Conservation (phyloP, 2,113 vertebrate genomes). For the Zootoca vivipara region DNA sequence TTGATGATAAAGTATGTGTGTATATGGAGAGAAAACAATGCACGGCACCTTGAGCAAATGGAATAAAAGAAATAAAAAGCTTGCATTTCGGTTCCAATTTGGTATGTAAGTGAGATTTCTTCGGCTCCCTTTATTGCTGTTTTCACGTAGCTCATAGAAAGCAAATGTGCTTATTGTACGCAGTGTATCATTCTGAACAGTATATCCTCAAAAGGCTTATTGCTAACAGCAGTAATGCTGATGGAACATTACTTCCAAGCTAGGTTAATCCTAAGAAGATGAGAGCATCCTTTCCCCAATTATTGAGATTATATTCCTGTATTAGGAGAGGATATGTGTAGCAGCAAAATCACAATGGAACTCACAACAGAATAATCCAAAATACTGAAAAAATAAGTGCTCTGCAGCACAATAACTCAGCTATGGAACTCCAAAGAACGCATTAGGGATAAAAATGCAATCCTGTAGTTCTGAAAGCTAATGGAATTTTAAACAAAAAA, state of each 20-base stretch:
- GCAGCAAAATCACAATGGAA: background rate
- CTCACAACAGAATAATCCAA: background rate
- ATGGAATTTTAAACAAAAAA: background rate
- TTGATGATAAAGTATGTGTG: background rate
- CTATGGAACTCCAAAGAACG: background rate
- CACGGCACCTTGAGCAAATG: background rate
- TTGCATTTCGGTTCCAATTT: background rate
- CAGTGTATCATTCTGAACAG: constrained; percentile 38
- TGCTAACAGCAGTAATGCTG: constrained; percentile 57
- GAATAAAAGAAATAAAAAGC: background rate
- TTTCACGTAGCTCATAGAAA: constrained; percentile 41
- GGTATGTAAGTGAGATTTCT: background rate
- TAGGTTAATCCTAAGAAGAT: constrained; percentile 24
- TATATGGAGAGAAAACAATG: background rate
- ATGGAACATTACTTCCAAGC: constrained; percentile 50
- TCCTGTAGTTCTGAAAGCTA: background rate
- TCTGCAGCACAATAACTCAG: background rate
- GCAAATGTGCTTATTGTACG: constrained; percentile 47
- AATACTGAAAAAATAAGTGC: background rate
- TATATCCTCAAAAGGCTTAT: constrained; percentile 38
- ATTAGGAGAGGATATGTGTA: background rate
- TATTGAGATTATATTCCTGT: background rate
- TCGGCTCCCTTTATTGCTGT: background rate
- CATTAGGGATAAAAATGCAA: background rate
- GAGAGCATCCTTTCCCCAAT: background rate